A percentile compares a stretch with the other conserved stretches of the same genome.
Conservation (phyloP, 1,140 invertebrate genomes). For the Drosophila melanogaster region DNA sequence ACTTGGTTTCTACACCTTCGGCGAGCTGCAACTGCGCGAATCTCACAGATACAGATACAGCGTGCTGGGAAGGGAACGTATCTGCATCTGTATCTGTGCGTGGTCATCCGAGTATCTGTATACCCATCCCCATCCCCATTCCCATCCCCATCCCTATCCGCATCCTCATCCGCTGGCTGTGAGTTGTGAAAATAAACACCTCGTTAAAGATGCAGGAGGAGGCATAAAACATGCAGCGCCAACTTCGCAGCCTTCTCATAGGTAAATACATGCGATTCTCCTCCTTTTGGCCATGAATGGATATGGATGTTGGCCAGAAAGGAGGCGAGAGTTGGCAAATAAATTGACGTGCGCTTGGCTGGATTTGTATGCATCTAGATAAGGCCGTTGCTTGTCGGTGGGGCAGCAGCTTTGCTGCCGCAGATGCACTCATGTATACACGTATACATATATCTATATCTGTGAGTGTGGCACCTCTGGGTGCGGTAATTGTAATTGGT, state of each 20-base stretch:
- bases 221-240: conserved; percentile 82
- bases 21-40: conserved; percentile 54
- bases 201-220: conserved; percentile 81
- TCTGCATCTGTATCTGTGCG: conserved; percentile 12
- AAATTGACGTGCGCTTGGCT: conserved; percentile 82
- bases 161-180: conserved; percentile 50
- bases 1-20: conserved; percentile 80
- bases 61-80: neutral
- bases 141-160: conserved; percentile 28
- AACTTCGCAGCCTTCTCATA: conserved; percentile 64
- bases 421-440: conserved; percentile 33
- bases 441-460: conserved; percentile 17
- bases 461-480: conserved; percentile 77
- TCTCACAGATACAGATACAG: conserved; percentile 23
- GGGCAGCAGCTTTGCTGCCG: conserved; percentile 36
- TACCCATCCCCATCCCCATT: conserved; percentile 1
- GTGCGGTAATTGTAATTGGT: conserved; percentile 84
- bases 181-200: conserved; percentile 84
- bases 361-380: conserved; percentile 83
- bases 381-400: conserved; percentile 48
- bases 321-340: conserved; percentile 64
- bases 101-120: conserved; percentile 11
- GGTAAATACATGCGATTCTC: conserved; percentile 58
- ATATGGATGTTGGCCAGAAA: conserved; percentile 25
- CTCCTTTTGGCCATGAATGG: conserved; percentile 32